phyloP scores from a whole-genome alignment of 2,888 invertebrate species.

The Allolobophora icterica region DNA sequence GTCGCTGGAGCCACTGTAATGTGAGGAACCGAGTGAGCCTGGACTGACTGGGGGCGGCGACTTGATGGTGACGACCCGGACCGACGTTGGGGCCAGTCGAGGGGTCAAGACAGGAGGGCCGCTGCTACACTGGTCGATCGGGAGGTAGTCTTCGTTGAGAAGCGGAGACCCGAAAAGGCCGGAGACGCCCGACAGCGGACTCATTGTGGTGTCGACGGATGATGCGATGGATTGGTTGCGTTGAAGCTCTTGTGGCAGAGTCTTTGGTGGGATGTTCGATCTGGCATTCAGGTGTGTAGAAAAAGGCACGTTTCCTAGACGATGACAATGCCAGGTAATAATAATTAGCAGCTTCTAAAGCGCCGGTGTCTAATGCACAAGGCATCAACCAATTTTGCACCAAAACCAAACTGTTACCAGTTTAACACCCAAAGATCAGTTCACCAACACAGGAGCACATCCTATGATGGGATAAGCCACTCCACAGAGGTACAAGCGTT shows the following conservation, averaged over 20 bases:
- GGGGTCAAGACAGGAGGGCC: background rate
- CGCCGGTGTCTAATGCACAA: too few relatives aligned
- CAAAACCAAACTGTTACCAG: too few relatives aligned
- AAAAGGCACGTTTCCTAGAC: background rate
- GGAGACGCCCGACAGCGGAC: background rate
- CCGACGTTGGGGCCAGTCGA: background rate
- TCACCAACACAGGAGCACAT: too few relatives aligned
- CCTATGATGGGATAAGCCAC: too few relatives aligned
- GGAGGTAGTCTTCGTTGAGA: background rate
- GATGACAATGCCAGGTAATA: background rate
- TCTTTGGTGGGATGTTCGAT: background rate
- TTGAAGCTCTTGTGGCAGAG: background rate
- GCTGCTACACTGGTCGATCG: background rate
- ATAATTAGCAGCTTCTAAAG: background rate
- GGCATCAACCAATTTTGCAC: too few relatives aligned
- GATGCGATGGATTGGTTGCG: background rate
- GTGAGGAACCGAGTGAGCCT: background rate
- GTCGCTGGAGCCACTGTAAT: background rate
- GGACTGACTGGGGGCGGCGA: background rate
- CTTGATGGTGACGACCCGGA: conserved; percentile 24
- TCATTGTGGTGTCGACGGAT: too few relatives aligned
- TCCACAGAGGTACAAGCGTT: too few relatives aligned
- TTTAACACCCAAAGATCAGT: too few relatives aligned
- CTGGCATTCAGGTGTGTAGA: background rate
- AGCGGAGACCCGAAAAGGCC: background rate